Conservation (phyloP, 2,888 invertebrate genomes). For the Isoperla grammatica region DNA sequence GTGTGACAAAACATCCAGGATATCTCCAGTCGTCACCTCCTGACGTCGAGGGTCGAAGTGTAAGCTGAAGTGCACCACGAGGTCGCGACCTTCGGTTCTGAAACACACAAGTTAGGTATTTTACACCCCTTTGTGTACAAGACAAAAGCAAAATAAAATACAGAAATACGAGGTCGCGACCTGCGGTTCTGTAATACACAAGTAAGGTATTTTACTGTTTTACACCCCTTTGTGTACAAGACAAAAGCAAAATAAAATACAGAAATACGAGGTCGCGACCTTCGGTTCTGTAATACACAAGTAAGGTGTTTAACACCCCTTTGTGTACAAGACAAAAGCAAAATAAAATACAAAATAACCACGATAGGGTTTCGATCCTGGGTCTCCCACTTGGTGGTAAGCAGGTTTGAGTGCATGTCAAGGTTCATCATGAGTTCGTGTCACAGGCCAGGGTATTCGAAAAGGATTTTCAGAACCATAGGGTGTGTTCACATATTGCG, state of each 20-base stretch:
- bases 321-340: not conserved
- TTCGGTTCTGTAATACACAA: conserved; percentile 53
- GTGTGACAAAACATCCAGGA: conserved; percentile 38
- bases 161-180: conserved; percentile 69
- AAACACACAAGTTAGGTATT: conserved; percentile 27
- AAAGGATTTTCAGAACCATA: too few relatives aligned
- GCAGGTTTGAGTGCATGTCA: too few relatives aligned
- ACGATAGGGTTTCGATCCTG: too few relatives aligned
- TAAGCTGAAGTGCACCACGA: conserved; percentile 79
- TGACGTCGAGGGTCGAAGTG: conserved; percentile 74
- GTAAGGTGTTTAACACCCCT: not conserved
- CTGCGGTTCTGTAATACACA: conserved; percentile 56
- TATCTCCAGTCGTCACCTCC: conserved; percentile 52
- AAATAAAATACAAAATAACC: conserved; percentile 58
- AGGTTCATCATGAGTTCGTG: too few relatives aligned
- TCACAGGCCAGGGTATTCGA: too few relatives aligned
- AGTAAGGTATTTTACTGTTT: not conserved
- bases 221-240: not conserved
- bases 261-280: conserved; percentile 69
- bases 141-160: not conserved
- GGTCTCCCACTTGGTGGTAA: too few relatives aligned
- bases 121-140: not conserved
- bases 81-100: conserved; percentile 62
- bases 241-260: not conserved
- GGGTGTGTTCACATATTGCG: too few relatives aligned